phyloP scores from a whole-genome alignment of 1,140 invertebrate genomes.

The Pemphigus obesinymphae region DNA sequence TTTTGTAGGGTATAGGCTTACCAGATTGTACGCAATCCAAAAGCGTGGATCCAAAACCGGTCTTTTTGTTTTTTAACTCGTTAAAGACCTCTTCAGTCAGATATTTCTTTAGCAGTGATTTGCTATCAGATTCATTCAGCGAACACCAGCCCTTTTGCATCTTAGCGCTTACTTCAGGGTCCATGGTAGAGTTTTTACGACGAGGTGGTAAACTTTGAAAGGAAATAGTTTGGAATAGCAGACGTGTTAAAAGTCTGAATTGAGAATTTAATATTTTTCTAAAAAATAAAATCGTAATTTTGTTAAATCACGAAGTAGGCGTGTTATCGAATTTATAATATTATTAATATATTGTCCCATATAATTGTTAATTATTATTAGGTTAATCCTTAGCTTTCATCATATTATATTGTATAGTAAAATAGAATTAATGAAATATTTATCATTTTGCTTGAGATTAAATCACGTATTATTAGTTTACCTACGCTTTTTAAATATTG shows the following conservation, averaged over 20 bases:
- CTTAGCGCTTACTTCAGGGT: slow-evolving; percentile 80
- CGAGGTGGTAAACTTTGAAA: too few species aligned
- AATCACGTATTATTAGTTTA: too few species aligned
- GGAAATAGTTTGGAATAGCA: too few species aligned
- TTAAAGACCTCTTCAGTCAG: slow-evolving; percentile 86
- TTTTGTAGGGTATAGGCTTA: slow-evolving; percentile 49
- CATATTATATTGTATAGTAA: too few species aligned
- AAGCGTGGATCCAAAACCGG: slow-evolving; percentile 82
- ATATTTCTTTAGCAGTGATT: slow-evolving; percentile 92
- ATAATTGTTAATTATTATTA: too few species aligned
- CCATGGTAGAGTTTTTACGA: slow-evolving; percentile 55
- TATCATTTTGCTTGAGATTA: too few species aligned
- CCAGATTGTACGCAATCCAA: slow-evolving; percentile 89
- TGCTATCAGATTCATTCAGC: slow-evolving; percentile 79
- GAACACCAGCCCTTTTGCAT: slow-evolving; percentile 86
- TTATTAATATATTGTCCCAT: too few species aligned
- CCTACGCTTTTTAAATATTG: too few species aligned
- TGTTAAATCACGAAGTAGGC: too few species aligned
- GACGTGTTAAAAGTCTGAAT: background rate
- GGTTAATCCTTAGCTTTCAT: too few species aligned
- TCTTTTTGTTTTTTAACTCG: slow-evolving; percentile 82
- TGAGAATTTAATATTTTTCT: background rate
- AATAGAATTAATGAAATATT: too few species aligned
- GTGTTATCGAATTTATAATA: too few species aligned
- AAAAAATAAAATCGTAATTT: background rate